Evolutionary conservation across 2,113 vertebrate genomes (phyloP).

Genomic region (Meriones unguiculatus): DNA sequence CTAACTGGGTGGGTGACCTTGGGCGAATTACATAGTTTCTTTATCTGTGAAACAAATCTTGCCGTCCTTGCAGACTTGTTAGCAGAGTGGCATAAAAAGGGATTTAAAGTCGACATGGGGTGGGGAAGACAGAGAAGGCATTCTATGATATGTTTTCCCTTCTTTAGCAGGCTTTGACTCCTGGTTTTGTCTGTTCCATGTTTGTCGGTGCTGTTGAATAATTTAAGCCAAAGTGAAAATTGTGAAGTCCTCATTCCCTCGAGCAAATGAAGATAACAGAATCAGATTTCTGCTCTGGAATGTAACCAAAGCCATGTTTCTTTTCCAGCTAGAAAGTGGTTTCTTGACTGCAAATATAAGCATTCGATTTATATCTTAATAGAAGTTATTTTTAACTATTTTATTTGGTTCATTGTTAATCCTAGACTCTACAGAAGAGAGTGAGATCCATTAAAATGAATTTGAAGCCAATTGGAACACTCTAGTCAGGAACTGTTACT

Average conservation of each 20-base stretch:
- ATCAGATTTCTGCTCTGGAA: conserved; percentile 2
- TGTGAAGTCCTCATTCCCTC: background rate
- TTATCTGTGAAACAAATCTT: background rate
- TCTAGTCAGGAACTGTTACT: background rate
- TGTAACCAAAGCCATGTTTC: background rate
- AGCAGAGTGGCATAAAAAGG: background rate
- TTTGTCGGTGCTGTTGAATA: background rate
- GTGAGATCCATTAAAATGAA: background rate
- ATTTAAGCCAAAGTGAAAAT: background rate
- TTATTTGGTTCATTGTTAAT: background rate
- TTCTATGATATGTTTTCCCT: background rate
- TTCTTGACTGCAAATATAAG: background rate
- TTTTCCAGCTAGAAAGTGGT: background rate
- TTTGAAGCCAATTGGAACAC: background rate
- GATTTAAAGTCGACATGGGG: background rate
- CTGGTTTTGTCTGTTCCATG: background rate
- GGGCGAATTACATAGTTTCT: background rate
- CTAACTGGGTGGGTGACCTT: background rate
- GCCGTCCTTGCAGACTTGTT: background rate
- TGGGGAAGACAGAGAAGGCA: background rate
- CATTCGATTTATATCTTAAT: background rate
- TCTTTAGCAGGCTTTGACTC: background rate
- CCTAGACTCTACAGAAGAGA: background rate
- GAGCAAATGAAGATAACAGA: background rate
- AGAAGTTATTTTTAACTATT: conserved; percentile 11